Conservation (phyloP, 2,113 vertebrate species). For the Gopherus evgoodei region DNA sequence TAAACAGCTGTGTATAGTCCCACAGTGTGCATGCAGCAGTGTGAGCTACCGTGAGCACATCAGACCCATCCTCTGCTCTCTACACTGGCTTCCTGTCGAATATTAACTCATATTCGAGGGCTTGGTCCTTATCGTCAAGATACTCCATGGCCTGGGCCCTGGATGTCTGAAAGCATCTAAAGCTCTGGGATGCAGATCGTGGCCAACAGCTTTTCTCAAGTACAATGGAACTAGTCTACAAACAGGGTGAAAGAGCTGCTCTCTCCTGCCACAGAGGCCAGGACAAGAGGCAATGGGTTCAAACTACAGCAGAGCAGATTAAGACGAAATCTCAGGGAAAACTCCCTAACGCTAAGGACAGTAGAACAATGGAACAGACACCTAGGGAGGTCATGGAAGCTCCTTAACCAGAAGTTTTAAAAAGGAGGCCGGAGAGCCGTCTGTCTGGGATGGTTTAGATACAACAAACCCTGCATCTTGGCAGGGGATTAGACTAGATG, state of each 20-base stretch:
- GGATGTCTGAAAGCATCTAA: not conserved
- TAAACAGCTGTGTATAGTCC: rapidly evolving
- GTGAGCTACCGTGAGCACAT: not conserved
- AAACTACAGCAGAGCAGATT: not conserved
- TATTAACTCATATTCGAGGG: rapidly evolving
- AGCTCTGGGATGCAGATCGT: rapidly evolving
- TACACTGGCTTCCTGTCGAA: not conserved
- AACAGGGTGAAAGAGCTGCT: not conserved
- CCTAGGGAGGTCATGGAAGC: not conserved
- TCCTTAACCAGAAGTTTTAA: not conserved
- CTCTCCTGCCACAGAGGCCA: not conserved
- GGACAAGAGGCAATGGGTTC: not conserved
- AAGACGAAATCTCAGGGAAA: not conserved
- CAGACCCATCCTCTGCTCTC: not conserved
- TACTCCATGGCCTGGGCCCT: not conserved
- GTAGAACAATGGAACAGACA: not conserved
- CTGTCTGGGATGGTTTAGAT: not conserved
- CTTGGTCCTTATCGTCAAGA: not conserved
- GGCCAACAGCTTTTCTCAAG: not conserved
- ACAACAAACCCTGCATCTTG: not conserved
- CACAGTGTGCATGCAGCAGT: not conserved
- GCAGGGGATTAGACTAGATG: not conserved
- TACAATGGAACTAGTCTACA: not conserved
- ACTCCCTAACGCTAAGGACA: not conserved
- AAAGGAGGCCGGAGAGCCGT: not conserved